Evolutionary conservation across 2,113 vertebrate species (phyloP), one percentile per base, ranked within the genome.

Genomic region (Chlorodrepanis virens): DNA sequence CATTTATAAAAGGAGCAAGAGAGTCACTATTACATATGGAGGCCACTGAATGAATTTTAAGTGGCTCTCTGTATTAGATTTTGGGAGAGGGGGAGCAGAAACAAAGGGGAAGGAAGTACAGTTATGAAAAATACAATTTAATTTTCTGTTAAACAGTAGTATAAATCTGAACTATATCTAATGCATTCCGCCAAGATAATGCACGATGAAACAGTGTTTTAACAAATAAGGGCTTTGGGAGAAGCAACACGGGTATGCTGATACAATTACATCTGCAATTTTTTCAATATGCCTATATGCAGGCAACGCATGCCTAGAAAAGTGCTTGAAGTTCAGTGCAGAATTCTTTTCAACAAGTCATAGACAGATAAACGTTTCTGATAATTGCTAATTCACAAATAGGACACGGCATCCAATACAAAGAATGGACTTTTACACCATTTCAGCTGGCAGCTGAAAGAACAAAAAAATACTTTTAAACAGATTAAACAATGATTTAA

Each of bases 51-150:
- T 89, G 42, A 93, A 71, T 90, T 95, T 94, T 78, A 90, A 93
- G 56, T 83, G 82, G 52, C 53, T 71, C 76, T 84, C 81, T 86
- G 50, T 72, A 83, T 87, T 96, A 88, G 64, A 89, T 83, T 95
- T 92, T 53, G 23, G 88, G 39, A 93, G 64, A 82, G 64, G 76
- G 47, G 25, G 54, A 94, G 68, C 1, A 1, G 83, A 96, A 94
- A 96, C 96, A 94, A 96, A 93, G 56, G 76, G 94, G 90, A 95
- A 94, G 86, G 95, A 94, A 97, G 86, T 81, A 17, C 50, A 87
- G 61, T 52, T 82, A 78, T 35, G 65, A 95, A 75, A 92, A 93
- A 95, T 33, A 47, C 53, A 72, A 89, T 94, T 85, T 71, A 83
- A 77, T 96, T 89, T 89, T 97, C 65, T 86, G 71, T 76, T 84